Base-by-base conservation (phyloP, 2,888 invertebrate genomes). In the Harpagoxenus sublaevis region DNA sequence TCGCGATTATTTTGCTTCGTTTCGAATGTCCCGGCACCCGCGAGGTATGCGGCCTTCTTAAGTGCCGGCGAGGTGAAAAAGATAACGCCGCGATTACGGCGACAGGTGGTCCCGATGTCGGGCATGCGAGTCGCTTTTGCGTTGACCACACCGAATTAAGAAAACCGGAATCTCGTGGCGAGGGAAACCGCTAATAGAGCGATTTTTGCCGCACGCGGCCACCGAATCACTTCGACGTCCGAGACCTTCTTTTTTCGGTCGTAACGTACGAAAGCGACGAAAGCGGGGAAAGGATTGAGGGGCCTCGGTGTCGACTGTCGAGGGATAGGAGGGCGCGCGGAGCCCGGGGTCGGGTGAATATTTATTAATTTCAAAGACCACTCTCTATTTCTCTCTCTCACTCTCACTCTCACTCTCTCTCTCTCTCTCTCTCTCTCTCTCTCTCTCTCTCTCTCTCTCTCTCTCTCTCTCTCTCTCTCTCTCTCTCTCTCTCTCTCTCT, bases 351-450 rank as follows among this genome's bases (percentile, higher is more conserved):
- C 87, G 83, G 81, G 73, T 85, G 85, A 87, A 90, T 89, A 89
- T 89, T 89, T 89, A 89, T 89, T 89, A 90, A 89, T 89, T 89
- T 90, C 84, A 90, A 86, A 90, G 89, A 84, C 90, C 84, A 18
- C 68, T 39, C 68, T 39, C 70, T 35, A 51, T 78, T 66, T 68
- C 55, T 63, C 66, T 71, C 63, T 79, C 62, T 12, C 53, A 23
- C 23, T 23, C 70, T 35, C n/a, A n/a, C n/a, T n/a, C n/a, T n/a
- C n/a, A n/a, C 65, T 77, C 73, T 66, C 51, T 51, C 62, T 53
- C 53, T 15, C 6, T 35, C 35, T 35, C 35, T 35, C 70, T 35
- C 65, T 77, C 73, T 66, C 51, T 51, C 62, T 53, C 53, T 15
- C 6, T 35, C 35, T 35, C 35, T 45, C 70, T 53, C 60, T 81